Evolutionary conservation across 2,113 vertebrate genomes (phyloP).

Genomic region (Strix uralensis): DNA sequence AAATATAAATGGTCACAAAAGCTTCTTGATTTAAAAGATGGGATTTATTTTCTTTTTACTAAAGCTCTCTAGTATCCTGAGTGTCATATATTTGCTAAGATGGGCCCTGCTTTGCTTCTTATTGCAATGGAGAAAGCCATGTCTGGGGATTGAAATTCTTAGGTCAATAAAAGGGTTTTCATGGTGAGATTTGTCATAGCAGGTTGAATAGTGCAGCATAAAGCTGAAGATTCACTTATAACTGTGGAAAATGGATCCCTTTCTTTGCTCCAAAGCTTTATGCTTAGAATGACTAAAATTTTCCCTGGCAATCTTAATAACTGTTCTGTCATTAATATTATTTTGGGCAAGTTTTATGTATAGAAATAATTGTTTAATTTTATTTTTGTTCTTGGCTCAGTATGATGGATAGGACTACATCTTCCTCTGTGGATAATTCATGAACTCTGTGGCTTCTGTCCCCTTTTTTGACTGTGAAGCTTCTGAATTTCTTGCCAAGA

Average conservation of each 20-base stretch:
- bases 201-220: not conserved
- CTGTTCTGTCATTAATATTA: not conserved
- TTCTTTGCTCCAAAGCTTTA: not conserved
- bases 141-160: not conserved
- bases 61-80: constrained; percentile 9
- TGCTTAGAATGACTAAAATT: not conserved
- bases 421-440: not conserved
- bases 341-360: not conserved
- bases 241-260: not conserved
- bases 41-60: constrained; percentile 24
- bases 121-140: not conserved
- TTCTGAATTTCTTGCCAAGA: constrained; percentile 12
- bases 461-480: not conserved
- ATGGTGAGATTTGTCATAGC: not conserved
- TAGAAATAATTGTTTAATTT: not conserved
- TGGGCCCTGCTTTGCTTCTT: not conserved
- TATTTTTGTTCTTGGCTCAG: not conserved
- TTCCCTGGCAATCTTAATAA: not conserved
- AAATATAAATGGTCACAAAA: constrained; percentile 4
- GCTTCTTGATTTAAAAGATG: constrained; percentile 34
- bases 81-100: not conserved
- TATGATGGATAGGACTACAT: not conserved
- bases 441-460: not conserved
- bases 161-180: not conserved
- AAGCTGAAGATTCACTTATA: not conserved